phyloP scores from a whole-genome alignment of 2,888 invertebrate species.

The Drosophila koepferae region DNA sequence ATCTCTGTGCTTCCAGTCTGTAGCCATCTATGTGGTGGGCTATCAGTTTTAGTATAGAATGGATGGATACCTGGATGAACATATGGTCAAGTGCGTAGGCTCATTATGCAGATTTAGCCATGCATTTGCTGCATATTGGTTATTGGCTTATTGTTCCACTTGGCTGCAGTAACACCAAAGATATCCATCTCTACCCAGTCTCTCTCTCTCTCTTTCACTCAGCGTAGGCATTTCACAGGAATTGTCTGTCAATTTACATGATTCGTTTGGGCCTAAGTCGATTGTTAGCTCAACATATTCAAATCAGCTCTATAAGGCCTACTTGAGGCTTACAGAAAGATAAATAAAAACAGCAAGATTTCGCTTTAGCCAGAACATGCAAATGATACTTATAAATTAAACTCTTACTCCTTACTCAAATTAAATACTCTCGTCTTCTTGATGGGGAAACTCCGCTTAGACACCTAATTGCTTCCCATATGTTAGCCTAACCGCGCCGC shows the following conservation, averaged over 20 bases:
- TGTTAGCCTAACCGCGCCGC: slow-evolving; percentile 64
- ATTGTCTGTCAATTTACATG: slow-evolving; percentile 32
- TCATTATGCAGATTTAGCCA: slow-evolving; percentile 46
- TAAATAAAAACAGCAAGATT: neutral
- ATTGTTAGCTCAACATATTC: slow-evolving; percentile 32
- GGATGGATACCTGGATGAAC: slow-evolving; percentile 14
- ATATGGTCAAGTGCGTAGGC: slow-evolving; percentile 19
- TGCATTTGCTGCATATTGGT: slow-evolving; percentile 53
- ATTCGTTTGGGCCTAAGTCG: slow-evolving; percentile 44
- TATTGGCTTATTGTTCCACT: slow-evolving; percentile 54
- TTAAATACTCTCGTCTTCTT: slow-evolving; percentile 2
- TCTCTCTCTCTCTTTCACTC: neutral
- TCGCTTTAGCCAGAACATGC: too few species aligned
- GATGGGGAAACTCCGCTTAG: slow-evolving; percentile 23
- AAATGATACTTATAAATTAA: neutral
- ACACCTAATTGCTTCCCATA: slow-evolving; percentile 71
- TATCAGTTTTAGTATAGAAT: slow-evolving; percentile 20
- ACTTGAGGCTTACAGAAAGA: neutral
- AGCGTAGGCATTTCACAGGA: slow-evolving; percentile 1
- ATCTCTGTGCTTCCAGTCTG: neutral
- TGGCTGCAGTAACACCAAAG: slow-evolving; percentile 5
- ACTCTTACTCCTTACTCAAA: neutral
- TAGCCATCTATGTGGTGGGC: slow-evolving; percentile 16
- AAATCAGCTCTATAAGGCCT: slow-evolving; percentile 7
- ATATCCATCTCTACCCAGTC: neutral